phyloP scores from a whole-genome alignment of 2,888 invertebrate genomes.

The Euzophera pinguis region DNA sequence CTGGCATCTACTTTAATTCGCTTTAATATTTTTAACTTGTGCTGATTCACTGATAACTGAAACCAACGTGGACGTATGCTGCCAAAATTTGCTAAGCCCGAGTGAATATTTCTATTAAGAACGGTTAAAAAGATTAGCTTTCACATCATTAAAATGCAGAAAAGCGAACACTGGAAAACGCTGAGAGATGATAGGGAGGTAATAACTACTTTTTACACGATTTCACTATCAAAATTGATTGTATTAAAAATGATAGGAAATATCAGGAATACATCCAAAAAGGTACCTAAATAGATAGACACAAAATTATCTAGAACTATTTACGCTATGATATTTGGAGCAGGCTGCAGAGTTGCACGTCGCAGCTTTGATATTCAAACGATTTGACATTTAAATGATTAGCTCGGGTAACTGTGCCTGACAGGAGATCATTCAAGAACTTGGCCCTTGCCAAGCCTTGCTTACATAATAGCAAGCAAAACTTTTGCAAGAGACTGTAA shows the following conservation, averaged over 20 bases:
- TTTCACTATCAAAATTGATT: no score
- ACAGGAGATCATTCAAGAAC: background rate
- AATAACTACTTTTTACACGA: no score
- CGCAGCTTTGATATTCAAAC: constrained; percentile 2
- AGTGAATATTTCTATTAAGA: no score
- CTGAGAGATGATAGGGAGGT: no score
- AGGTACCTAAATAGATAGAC: background rate
- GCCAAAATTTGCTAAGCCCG: background rate
- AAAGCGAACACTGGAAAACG: no score
- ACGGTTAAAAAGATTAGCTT: no score
- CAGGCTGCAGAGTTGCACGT: background rate
- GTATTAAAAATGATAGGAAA: no score
- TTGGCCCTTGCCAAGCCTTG: background rate
- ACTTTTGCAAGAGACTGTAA: background rate
- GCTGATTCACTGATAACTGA: no score
- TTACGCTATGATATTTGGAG: background rate
- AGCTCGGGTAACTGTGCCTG: constrained; percentile 1
- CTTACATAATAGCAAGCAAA: background rate
- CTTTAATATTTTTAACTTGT: no score
- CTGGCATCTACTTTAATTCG: no score
- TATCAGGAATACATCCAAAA: no score
- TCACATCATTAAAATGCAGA: no score
- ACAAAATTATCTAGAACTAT: background rate
- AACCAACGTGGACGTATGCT: background rate
- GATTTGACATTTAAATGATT: constrained; percentile 2